Conservation (phyloP, 2,113 vertebrate species). For the Clarias batrachus region DNA sequence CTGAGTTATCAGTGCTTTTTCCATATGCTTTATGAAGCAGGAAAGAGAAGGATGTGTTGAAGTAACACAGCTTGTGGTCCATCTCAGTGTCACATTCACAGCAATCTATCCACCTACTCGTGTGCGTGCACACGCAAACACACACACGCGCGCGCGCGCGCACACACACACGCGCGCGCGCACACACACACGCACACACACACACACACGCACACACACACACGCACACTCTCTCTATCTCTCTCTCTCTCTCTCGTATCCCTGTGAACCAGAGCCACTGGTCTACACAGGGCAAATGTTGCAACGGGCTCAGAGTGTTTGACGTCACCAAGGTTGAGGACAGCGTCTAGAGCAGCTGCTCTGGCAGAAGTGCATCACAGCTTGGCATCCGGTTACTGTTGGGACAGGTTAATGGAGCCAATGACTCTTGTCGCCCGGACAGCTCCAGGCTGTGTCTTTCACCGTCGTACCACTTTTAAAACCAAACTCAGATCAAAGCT, state of each 20-base stretch:
- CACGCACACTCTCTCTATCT: not conserved
- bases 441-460: slow-evolving; percentile 45
- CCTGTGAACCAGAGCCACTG: not conserved
- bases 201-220: not conserved
- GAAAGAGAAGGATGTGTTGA: not conserved
- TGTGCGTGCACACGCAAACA: too few relatives aligned
- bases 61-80: slow-evolving; percentile 8
- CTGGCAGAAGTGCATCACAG: slow-evolving; percentile 29
- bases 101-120: not conserved
- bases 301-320: not conserved
- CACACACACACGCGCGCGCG: not conserved
- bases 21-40: slow-evolving; percentile 18
- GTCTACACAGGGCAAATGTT: not conserved
- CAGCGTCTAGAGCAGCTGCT: slow-evolving; percentile 43
- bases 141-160: not conserved
- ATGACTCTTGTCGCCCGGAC: slow-evolving; percentile 33
- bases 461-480: slow-evolving; percentile 25
- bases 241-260: not conserved
- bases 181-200: too few relatives aligned
- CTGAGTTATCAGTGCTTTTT: not conserved
- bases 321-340: slow-evolving; percentile 28
- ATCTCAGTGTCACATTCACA: not conserved
- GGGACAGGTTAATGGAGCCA: slow-evolving; percentile 55
- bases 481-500: slow-evolving; percentile 24
- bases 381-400: slow-evolving; percentile 20